These are phyloP conservation scores for Cariama cristata DNA, from an alignment of 2,113 vertebrate genomes.

Conservation along the genomic window DNA sequence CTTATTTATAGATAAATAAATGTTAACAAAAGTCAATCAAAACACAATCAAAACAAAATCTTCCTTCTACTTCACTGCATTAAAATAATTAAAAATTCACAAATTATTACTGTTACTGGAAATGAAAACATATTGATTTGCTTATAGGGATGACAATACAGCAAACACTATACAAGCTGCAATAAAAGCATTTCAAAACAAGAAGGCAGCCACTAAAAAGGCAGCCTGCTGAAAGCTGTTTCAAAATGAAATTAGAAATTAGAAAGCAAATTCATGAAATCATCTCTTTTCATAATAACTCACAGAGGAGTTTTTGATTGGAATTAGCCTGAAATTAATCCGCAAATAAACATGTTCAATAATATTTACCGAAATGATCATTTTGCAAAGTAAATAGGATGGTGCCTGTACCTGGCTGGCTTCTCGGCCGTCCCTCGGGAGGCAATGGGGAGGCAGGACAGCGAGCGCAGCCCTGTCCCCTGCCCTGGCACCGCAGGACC, in stretches of 20 bases:
- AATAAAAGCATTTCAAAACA: constrained; percentile 8
- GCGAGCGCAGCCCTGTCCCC: neutral
- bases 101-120: neutral
- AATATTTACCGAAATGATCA: constrained; percentile 21
- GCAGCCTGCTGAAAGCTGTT: neutral
- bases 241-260: neutral
- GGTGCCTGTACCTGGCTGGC: neutral
- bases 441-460: neutral
- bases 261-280: neutral
- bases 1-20: neutral
- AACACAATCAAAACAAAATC: neutral
- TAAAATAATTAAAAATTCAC: neutral
- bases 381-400: neutral
- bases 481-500: rapidly evolving
- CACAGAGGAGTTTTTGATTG: neutral
- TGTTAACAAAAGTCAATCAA: neutral
- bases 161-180: neutral
- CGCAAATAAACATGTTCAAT: constrained; percentile 7
- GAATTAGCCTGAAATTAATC: constrained; percentile 49
- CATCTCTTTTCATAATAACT: neutral
- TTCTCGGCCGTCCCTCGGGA: neutral
- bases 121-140: constrained; percentile 12
- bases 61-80: neutral
- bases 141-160: neutral
- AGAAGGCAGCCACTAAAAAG: neutral